Percentiles rank a stretch among this genome's conserved stretches.
phyloP scores from a whole-genome alignment of 1,140 invertebrate species.

The Bombus fervidus region DNA sequence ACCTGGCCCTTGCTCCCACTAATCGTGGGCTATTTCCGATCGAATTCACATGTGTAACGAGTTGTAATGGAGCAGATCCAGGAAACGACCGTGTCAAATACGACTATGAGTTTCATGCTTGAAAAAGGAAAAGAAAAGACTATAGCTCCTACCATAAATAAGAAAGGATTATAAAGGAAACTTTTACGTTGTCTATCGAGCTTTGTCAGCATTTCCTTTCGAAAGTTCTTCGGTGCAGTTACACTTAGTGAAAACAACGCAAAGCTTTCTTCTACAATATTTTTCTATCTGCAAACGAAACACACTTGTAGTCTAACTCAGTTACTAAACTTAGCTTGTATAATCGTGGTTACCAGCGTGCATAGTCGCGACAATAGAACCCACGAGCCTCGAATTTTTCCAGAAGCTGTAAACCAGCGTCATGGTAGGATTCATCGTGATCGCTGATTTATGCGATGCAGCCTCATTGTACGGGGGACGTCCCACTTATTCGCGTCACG shows the following conservation, averaged over 20 bases:
- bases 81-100: not conserved
- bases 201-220: rapidly evolving
- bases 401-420: constrained; percentile 8
- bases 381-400: not conserved
- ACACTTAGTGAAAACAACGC: no score
- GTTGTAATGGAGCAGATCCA: not conserved
- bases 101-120: not conserved
- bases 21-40: constrained; percentile 43
- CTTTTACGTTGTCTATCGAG: no score
- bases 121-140: no score
- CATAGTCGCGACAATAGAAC: constrained; percentile 1
- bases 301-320: no score
- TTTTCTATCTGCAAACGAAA: no score
- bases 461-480: constrained; percentile 50
- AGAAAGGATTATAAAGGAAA: no score
- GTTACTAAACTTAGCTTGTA: not conserved
- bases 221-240: no score
- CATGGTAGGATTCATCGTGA: constrained; percentile 4
- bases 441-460: constrained; percentile 58
- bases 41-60: constrained; percentile 17
- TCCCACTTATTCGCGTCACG: constrained; percentile 57
- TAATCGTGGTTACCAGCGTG: not conserved
- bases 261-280: no score
- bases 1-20: constrained; percentile 10
- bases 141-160: no score